phyloP scores from a whole-genome alignment of 2,888 invertebrate genomes.

The Apodemia zela region DNA sequence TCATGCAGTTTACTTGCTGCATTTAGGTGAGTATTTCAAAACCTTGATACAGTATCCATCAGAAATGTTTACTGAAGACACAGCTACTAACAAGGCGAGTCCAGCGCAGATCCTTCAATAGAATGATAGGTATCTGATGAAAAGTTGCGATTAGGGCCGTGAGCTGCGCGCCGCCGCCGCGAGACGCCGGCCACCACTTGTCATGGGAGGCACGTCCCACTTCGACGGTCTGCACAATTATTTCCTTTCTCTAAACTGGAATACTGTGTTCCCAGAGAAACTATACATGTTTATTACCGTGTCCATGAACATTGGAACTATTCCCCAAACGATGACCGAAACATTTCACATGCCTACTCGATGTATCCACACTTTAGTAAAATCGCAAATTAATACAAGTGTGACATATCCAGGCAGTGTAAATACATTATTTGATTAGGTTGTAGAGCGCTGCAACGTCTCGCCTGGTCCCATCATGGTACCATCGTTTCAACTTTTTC shows the following conservation, averaged over 20 bases:
- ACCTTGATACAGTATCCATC: too few species aligned
- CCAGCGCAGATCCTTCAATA: not conserved
- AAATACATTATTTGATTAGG: too few species aligned
- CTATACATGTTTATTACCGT: slow-evolving; percentile 4
- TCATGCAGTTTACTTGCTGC: too few species aligned
- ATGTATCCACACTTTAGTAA: not conserved
- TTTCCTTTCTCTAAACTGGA: slow-evolving; percentile 31
- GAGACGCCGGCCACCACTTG: slow-evolving; percentile 6
- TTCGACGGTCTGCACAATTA: slow-evolving; percentile 27
- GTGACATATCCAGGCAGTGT: too few species aligned
- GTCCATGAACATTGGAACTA: slow-evolving; percentile 4
- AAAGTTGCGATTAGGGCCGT: not conserved
- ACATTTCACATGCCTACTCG: not conserved
- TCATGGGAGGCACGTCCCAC: slow-evolving; percentile 4
- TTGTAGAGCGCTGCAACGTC: too few species aligned
- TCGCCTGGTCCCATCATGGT: too few species aligned
- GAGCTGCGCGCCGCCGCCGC: not conserved
- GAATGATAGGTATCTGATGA: not conserved
- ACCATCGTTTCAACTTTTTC: too few species aligned
- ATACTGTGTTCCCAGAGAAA: slow-evolving; percentile 27
- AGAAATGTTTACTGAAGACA: not conserved
- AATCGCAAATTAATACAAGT: too few species aligned
- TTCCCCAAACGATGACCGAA: not conserved
- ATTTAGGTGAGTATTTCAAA: too few species aligned
- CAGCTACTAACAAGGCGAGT: not conserved